Conservation (phyloP, 2,113 vertebrate genomes). For the Cryptotis parvus region DNA sequence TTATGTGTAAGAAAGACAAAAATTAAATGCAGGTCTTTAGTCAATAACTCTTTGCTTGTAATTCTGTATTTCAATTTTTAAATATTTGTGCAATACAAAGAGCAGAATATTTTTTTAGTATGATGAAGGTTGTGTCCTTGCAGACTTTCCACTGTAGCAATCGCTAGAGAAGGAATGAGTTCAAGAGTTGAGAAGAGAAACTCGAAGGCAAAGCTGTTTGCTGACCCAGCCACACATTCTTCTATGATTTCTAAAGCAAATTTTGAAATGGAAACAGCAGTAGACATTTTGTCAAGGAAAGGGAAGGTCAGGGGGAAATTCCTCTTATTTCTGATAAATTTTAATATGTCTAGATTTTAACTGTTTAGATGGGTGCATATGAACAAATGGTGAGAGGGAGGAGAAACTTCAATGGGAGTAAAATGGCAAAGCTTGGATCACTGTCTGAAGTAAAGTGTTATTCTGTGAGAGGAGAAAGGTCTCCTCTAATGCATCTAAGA, state of each 20-base stretch:
- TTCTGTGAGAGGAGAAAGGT: constrained; percentile 69
- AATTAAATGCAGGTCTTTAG: not conserved
- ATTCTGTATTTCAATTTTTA: constrained; percentile 49
- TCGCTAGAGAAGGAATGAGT: constrained; percentile 39
- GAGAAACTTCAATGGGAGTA: constrained; percentile 34
- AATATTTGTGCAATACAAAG: not conserved
- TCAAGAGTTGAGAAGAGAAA: constrained; percentile 36
- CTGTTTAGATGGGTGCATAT: not conserved
- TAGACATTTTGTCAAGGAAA: constrained; percentile 10
- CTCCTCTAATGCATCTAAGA: constrained; percentile 68
- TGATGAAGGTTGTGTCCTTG: not conserved
- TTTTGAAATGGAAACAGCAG: not conserved
- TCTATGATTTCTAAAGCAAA: constrained; percentile 24
- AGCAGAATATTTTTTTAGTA: not conserved
- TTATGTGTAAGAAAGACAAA: not conserved
- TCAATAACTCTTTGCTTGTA: not conserved
- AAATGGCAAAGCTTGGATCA: constrained; percentile 53
- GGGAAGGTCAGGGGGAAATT: constrained; percentile 58
- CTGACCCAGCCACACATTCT: not conserved
- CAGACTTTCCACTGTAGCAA: not conserved
- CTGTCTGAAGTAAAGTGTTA: constrained; percentile 51
- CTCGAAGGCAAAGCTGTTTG: not conserved
- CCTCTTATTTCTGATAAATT: constrained; percentile 46
- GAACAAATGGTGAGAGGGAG: constrained; percentile 17
- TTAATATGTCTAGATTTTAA: constrained; percentile 38